phyloP scores from a whole-genome alignment of 1,140 invertebrate genomes.

The Berghia stephanieae region DNA sequence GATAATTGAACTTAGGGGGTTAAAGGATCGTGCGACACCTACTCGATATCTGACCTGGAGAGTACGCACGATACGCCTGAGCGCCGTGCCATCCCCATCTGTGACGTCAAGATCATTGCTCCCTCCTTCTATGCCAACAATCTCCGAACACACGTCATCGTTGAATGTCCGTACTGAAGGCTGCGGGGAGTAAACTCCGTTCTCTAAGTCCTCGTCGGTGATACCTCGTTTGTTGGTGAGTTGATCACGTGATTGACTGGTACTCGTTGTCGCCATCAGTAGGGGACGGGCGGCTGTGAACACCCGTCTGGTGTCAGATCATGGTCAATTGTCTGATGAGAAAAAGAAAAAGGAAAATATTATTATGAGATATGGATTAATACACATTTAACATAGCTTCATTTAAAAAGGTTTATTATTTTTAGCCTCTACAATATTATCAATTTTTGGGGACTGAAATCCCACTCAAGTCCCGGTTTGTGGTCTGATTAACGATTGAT shows the following conservation, averaged over 20 bases:
- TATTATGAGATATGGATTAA: no score
- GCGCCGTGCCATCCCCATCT: slow-evolving; percentile 40
- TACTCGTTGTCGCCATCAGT: slow-evolving; percentile 51
- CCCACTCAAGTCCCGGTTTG: neutral
- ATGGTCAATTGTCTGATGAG: neutral
- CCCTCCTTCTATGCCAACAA: slow-evolving; percentile 57
- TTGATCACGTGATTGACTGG: slow-evolving; percentile 45
- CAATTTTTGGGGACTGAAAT: no score
- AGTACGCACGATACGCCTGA: slow-evolving; percentile 59
- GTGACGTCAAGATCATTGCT: slow-evolving; percentile 17
- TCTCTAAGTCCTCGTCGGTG: slow-evolving; percentile 59
- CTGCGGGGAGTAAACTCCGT: slow-evolving; percentile 60
- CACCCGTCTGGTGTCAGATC: slow-evolving; percentile 3
- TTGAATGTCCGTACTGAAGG: slow-evolving; percentile 54
- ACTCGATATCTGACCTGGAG: slow-evolving; percentile 51
- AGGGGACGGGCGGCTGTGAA: neutral
- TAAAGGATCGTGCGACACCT: neutral
- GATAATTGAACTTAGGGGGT: no score
- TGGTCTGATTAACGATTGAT: no score
- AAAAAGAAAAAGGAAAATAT: neutral
- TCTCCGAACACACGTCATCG: slow-evolving; percentile 61
- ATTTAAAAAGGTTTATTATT: neutral
- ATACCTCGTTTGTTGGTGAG: slow-evolving; percentile 41
- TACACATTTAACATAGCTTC: neutral
- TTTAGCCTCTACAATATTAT: neutral